A percentile compares a stretch with the other conserved stretches of the same genome.
Conservation (phyloP, 1,140 invertebrate species). For the Adoxophyes honmai region DNA sequence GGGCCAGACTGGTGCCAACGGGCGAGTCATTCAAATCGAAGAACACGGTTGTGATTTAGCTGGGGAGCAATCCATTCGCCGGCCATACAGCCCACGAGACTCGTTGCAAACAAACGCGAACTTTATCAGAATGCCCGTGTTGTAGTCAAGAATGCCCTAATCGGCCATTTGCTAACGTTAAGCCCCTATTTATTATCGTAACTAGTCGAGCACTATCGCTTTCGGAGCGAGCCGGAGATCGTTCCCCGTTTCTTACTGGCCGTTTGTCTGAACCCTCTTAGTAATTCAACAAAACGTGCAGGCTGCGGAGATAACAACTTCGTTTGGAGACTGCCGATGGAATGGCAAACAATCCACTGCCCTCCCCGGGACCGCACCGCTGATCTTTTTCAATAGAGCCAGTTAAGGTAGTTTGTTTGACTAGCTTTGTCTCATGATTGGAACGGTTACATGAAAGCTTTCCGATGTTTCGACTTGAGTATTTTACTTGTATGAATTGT, state of each 20-base stretch:
- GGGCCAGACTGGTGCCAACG: neutral
- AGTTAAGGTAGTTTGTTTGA: conserved; percentile 11
- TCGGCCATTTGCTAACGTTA: conserved; percentile 67
- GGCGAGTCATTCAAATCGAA: conserved; percentile 15
- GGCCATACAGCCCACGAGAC: conserved; percentile 50
- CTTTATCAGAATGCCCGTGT: conserved; percentile 64
- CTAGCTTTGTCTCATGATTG: neutral
- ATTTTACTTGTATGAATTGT: no score
- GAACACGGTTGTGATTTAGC: conserved; percentile 38
- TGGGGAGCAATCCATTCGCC: conserved; percentile 39
- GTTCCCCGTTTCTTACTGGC: conserved; percentile 50
- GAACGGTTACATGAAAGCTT: neutral
- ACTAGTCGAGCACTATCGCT: conserved; percentile 63
- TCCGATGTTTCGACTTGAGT: neutral
- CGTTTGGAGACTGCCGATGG: conserved; percentile 32
- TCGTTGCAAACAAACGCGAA: conserved; percentile 62
- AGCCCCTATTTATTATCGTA: conserved; percentile 70
- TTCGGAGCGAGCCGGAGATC: conserved; percentile 44
- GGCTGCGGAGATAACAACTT: conserved; percentile 40
- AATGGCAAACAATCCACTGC: conserved; percentile 19
- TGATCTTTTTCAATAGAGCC: conserved; percentile 2
- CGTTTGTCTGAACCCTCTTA: conserved; percentile 53
- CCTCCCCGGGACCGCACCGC: neutral
- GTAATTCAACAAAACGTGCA: conserved; percentile 52
- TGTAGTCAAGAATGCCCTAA: conserved; percentile 71